phyloP scores from a whole-genome alignment of 2,113 vertebrate species.

The rabbit (Oryctolagus cuniculus) region mOryCun1.1 NC_091434.1:1459001-1459500 shows the following conservation, averaged over 20 bases:
- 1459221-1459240: neutral
- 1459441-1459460: fast-evolving
- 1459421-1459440: no score
- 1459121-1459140: no score
- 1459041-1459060: no score
- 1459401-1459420: fast-evolving
- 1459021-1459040: no score
- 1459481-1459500: neutral
- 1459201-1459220: neutral
- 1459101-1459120: no score
- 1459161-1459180: no score
- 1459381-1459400: neutral
- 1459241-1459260: neutral
- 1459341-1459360: neutral
- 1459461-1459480: fast-evolving
- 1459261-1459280: neutral
- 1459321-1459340: neutral
- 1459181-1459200: neutral
- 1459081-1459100: no score
- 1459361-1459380: neutral
- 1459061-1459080: no score
- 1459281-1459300: neutral
- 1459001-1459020: no score
- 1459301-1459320: neutral
- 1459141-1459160: no score